Base-by-base conservation (phyloP, 92 coral and sea anemone genomes). In the Zoanthus gigantus region DNA sequence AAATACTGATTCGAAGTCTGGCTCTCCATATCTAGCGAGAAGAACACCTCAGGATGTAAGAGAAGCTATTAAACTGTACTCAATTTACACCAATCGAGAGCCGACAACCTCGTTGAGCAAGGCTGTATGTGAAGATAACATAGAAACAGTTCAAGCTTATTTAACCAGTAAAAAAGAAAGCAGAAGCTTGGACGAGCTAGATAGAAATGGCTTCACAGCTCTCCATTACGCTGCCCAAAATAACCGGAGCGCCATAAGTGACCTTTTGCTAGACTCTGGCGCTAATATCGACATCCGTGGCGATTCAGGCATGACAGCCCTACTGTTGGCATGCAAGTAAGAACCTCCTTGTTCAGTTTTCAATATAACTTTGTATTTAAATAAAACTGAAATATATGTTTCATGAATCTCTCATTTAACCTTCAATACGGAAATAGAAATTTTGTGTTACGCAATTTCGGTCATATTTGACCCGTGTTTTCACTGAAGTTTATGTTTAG, bases 1-100 rank as follows among this genome's bases (percentile, higher is more conserved):
- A 9, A 81, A 47, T 16, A 32, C 63, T 4, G 57, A 58, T 23
- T 60, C 75, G 46, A 46, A 45, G 61, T 65, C 74, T 46, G 85
- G 75, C 45, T 63, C 85, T 18, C 85, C 85, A 58, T 81, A 58
- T 81, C 1, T 29, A 44, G 6, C 46, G 30, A 81, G 74, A 44
- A 65, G 45, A 63, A 81, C 46, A 6, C 85, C 85, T 23, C 85
- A 81, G 4, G 85, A 48, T 52, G 85, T 81, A 47, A 73, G 75
- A 46, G 85, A 81, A 46, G 85, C 85, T n/a, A 66, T 81, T 50
- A 81, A 65, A 65, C 74, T 81, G 6, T 81, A 81, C 47, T 81
- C 85, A 29, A 28, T 81, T 47, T 81, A 81, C 71, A 66, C 75
- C 13, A 66, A 6, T 29, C 74, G 74, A 48, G 85, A 81, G 31